phyloP scores from a whole-genome alignment of 2,797 vertebrate species.

The Anguilla pacifica region DNA sequence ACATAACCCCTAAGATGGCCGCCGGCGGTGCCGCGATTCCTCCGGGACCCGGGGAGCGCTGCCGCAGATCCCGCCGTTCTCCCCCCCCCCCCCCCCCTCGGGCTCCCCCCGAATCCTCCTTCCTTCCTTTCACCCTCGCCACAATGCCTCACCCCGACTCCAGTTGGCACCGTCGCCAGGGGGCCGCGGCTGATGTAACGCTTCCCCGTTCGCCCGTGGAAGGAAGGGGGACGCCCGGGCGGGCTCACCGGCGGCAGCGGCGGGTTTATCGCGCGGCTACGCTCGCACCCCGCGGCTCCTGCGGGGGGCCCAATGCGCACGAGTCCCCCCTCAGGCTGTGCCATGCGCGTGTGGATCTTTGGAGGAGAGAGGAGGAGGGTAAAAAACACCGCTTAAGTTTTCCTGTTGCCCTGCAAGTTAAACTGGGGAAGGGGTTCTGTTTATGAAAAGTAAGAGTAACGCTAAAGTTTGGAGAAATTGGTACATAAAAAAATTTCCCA shows the following conservation, averaged over 20 bases:
- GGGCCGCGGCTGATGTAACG: conserved; percentile 27
- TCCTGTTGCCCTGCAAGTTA: background rate
- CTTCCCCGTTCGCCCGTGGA: conserved; percentile 2
- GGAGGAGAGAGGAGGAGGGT: background rate
- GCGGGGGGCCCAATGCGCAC: background rate
- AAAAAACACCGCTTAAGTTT: too few relatives aligned
- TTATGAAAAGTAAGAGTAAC: background rate
- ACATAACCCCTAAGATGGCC: background rate
- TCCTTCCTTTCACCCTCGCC: conserved; percentile 8
- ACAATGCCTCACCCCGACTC: conserved; percentile 32
- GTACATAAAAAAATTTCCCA: background rate
- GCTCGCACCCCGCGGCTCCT: background rate
- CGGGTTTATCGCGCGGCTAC: background rate
- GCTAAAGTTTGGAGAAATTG: background rate
- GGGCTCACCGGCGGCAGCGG: background rate
- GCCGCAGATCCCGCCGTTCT: background rate
- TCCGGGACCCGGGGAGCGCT: background rate
- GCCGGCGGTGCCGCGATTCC: background rate
- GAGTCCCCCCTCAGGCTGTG: background rate
- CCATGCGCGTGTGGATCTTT: background rate
- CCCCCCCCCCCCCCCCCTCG: background rate
- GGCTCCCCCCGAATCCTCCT: too few relatives aligned
- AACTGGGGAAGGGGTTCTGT: background rate
- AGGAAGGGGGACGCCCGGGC: conserved; percentile 4
- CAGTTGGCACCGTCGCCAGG: conserved; percentile 21